Conservation (phyloP, 2,113 vertebrate genomes). For the Sprattus sprattus region DNA sequence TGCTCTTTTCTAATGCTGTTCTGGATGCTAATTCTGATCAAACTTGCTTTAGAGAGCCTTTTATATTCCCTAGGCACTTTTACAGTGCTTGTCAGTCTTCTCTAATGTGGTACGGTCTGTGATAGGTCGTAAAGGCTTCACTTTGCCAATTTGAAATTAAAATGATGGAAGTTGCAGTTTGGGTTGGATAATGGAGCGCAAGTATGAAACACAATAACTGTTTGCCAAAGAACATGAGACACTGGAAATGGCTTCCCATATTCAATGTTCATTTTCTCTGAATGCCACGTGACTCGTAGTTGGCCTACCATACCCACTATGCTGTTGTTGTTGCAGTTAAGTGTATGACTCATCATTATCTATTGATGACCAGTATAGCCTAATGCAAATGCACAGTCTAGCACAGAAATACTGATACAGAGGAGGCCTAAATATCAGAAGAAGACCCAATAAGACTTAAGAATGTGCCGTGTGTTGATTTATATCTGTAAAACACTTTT, state of each 20-base stretch:
- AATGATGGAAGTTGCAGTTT: background rate
- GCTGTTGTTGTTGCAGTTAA: background rate
- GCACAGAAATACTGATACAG: background rate
- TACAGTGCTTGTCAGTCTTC: background rate
- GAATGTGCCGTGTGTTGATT: background rate
- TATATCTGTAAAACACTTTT: background rate
- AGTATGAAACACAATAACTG: background rate
- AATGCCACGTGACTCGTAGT: background rate
- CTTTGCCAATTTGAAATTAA: background rate
- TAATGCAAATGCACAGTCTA: background rate
- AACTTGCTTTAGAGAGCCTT: slow-evolving; percentile 3
- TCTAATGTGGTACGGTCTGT: background rate
- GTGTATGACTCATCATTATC: background rate
- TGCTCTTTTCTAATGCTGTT: background rate
- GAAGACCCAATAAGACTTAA: background rate
- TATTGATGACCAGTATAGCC: background rate
- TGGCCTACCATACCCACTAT: background rate
- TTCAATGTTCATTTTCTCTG: background rate
- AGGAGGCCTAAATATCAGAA: background rate
- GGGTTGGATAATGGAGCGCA: background rate
- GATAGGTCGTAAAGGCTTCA: background rate
- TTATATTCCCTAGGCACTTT: background rate
- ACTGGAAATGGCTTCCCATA: background rate
- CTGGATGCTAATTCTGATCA: background rate
- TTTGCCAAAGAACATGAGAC: background rate